Evolutionary conservation across 2,888 invertebrate species (phyloP), one percentile per base, ranked within the genome.

Genomic region (Flexamia atlantica): DNA sequence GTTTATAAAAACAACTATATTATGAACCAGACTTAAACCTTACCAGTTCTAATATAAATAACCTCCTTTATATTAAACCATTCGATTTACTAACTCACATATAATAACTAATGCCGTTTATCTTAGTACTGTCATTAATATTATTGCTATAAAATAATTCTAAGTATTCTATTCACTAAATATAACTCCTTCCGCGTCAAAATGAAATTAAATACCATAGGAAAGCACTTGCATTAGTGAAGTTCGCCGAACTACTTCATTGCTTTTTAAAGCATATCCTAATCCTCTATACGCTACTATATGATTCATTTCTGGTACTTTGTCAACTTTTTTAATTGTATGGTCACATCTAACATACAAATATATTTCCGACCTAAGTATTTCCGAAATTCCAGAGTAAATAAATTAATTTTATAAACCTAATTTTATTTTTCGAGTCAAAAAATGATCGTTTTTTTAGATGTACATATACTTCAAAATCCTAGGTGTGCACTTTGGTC

Each of bases 71-170:
- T 64, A 30, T 10, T 28, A 14, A 9, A 64, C 25, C 64, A 9
- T 30, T 30, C 28, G 4, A 14, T 64, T 64, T 30, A 17, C 64
- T 64, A 64, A 64, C 5, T n/a, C 14, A 64, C 25, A 64, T 64
- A 28, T 20, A 64, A 28, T 30, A 64, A 64, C 14, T 64, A 64
- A 64, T 23, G 28, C 30, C 7, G 4, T 28, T n/a, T 64, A 30
- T 64, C 5, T 7, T 20, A 2, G n/a, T 46, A n/a, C 57, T 23
- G 4, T 28, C 64, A 12, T 64, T 12, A 28, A 5, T 5, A 23
- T 64, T 64, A 64, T 64, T 64, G 64, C 64, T 64, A 64, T 64
- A 30, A 64, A 64, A 64, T 30, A 10, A 64, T 64, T 53, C 53
- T 53, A 53, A 23, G 14, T 23, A 64, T 64, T 28, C 64, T 64